Conservation (phyloP, 2,113 vertebrate species). For the Anas platyrhynchos region DNA sequence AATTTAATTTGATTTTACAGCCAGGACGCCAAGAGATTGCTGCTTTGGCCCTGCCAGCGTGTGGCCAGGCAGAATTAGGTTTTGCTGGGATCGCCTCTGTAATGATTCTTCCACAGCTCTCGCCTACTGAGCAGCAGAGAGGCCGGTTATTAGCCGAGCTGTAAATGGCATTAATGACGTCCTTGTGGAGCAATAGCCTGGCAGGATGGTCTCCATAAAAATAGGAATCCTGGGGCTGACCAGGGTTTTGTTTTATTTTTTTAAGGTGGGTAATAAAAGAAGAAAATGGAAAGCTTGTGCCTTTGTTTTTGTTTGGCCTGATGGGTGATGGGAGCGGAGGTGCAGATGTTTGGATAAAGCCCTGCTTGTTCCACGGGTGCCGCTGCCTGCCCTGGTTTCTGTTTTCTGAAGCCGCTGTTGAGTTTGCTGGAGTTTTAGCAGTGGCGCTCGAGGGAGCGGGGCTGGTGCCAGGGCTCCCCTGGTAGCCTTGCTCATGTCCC, state of each 20-base stretch:
- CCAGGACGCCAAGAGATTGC: slow-evolving; percentile 38
- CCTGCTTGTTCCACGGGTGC: rapidly evolving
- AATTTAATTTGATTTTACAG: slow-evolving; percentile 79
- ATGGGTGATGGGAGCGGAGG: neutral
- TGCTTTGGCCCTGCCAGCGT: slow-evolving; percentile 35
- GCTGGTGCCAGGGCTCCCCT: neutral
- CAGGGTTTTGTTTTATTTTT: neutral
- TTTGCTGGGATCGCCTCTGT: slow-evolving; percentile 56
- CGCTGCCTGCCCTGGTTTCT: rapidly evolving
- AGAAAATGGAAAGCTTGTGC: slow-evolving; percentile 39
- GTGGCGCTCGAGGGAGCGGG: neutral
- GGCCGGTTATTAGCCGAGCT: slow-evolving; percentile 37
- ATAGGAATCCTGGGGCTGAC: neutral
- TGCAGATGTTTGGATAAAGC: slow-evolving; percentile 19
- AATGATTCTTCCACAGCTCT: slow-evolving; percentile 54
- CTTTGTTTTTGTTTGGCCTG: slow-evolving; percentile 8
- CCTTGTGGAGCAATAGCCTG: slow-evolving; percentile 56
- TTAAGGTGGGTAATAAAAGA: slow-evolving; percentile 37
- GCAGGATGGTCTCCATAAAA: slow-evolving; percentile 66
- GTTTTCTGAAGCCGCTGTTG: neutral
- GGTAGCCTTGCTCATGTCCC: rapidly evolving
- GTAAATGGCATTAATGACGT: slow-evolving; percentile 70
- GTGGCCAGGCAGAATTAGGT: slow-evolving; percentile 29
- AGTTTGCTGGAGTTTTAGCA: neutral
- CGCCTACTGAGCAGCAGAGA: neutral